Base-by-base conservation (phyloP, 2,888 invertebrate genomes). In the Phengaris alcon region DNA sequence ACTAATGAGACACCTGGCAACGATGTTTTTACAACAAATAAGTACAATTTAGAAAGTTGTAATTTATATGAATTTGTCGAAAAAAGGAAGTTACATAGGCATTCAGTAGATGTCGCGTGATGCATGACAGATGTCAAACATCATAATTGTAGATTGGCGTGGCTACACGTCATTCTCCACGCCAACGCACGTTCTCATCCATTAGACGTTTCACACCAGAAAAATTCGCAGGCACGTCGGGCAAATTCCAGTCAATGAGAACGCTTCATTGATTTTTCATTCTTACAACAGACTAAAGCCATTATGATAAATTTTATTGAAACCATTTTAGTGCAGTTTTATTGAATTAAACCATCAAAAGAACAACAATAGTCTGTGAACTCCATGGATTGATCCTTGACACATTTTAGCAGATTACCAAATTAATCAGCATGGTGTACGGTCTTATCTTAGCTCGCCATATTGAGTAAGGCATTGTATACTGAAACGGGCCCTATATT, bases 301-400 rank as follows among this genome's bases (percentile, higher is more conserved):
- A 72, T 54, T 52, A 35, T 72, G 22, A 68, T 35, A 44, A 46
- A 13, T 55, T 69, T 69, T 55, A 55, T 75, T 75, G 69, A 75
- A 57, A 52, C 68, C 57, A 22, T 69, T 69, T 69, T 64, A 55
- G 80, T 79, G 81, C 78, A 82, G 80, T 83, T 84, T 86, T 86
- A 86, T 88, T 86, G 82, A 88, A 88, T 88, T 88, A 88, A 85
- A 85, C 86, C 86, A 54, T 52, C 46, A 75, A 75, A 75, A 22
- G 9, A 75, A 69, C 22, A 57, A 46, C 75, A 74, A 64, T 74
- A 59, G 48, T n/a, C 72, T 52, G 48, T 69, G 72, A 72, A 54
- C 72, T 72, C 72, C 52, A 70, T 48, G 15, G 72, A 35, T 54
- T 35, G 52, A 22, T 72, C 72, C 72, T 72, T 72, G 72, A 52